Base-by-base conservation (phyloP, 2,888 invertebrate genomes). In the Epinotia nisella region DNA sequence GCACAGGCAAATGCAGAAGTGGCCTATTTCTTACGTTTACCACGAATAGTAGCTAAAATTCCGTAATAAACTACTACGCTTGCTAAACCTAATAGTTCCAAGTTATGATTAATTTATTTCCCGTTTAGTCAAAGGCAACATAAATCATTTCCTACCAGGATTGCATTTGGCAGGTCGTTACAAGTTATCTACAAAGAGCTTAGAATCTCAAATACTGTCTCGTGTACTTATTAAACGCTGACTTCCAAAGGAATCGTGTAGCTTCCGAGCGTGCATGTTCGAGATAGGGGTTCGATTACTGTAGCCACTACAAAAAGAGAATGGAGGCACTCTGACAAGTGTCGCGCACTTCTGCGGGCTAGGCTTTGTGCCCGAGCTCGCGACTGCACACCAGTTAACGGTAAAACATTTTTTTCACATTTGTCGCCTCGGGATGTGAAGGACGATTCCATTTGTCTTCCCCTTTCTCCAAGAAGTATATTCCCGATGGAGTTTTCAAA, bases 381-480 rank as follows among this genome's bases (percentile, higher is more conserved):
- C 53, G 60, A 55, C 55, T 67, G 60, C 61, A 72, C 67, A 49
- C 49, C 60, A 72, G 72, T 68, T 58, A 72, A 51, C 68, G 58
- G 19, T 59, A 53, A 69, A 69, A 58, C 68, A 73, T 73, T 73
- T 73, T 73, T 73, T 73, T 69, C 73, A 49, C 73, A 73, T 73
- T 73, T 73, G 73, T 73, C 69, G 68, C 62, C 71, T 56, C 49
- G 51, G 45, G 58, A 59, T 68, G 61, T 61, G 45, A 64, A 55
- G 56, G 68, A 68, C 72, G 68, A 68, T 73, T 73, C 73, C 73
- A 73, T 73, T 73, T 73, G 73, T 73, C 73, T 73, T 68, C 72
- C 64, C 64, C 73, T 58, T 69, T 62, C 64, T 72, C 71, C 56
- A 72, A 73, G 62, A 69, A 73, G 73, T 73, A 64, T 73, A 69